A percentile compares a stretch with the other conserved stretches of the same genome.
These are phyloP conservation scores for Turritopsis rubra DNA, from an alignment of 30 jellyfish, hydroid and myxozoan species.

Conservation along the genomic window DNA sequence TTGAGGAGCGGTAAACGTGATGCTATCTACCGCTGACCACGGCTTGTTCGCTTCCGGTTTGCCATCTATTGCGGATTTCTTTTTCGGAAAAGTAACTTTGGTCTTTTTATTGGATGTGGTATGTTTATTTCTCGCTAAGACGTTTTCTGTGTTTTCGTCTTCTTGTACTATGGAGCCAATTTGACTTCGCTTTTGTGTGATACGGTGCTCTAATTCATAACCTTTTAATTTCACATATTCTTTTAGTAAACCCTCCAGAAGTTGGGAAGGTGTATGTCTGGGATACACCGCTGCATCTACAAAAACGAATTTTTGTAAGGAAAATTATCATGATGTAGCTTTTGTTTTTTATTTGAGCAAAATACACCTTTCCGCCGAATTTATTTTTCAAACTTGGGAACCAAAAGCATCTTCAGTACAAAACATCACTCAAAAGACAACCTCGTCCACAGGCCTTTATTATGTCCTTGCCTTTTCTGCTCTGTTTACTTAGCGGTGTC, in stretches of 20 bases:
- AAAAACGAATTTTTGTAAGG: not conserved
- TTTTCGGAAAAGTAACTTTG: not conserved
- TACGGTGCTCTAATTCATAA: slow-evolving; percentile 1
- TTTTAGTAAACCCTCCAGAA: not conserved
- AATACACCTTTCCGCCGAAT: too few species aligned
- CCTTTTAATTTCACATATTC: not conserved
- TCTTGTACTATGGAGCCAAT: not conserved
- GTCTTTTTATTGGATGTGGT: not conserved
- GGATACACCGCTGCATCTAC: not conserved
- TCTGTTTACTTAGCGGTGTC: too few species aligned
- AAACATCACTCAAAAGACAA: too few species aligned
- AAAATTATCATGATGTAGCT: not conserved
- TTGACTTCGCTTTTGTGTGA: not conserved
- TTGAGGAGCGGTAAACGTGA: slow-evolving; percentile 7
- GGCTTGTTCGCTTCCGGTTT: not conserved
- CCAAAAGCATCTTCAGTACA: too few species aligned
- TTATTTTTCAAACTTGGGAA: too few species aligned
- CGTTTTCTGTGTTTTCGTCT: not conserved
- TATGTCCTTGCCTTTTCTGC: too few species aligned
- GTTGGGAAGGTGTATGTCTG: not conserved
- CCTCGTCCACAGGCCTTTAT: too few species aligned
- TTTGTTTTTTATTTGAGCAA: too few species aligned
- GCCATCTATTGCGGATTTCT: not conserved
- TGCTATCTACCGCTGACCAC: not conserved
- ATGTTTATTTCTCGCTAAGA: not conserved